Evolutionary conservation across 2,113 vertebrate genomes (phyloP), one percentile per base, ranked within the genome.

Genomic region (Leucopsar rothschildi): DNA sequence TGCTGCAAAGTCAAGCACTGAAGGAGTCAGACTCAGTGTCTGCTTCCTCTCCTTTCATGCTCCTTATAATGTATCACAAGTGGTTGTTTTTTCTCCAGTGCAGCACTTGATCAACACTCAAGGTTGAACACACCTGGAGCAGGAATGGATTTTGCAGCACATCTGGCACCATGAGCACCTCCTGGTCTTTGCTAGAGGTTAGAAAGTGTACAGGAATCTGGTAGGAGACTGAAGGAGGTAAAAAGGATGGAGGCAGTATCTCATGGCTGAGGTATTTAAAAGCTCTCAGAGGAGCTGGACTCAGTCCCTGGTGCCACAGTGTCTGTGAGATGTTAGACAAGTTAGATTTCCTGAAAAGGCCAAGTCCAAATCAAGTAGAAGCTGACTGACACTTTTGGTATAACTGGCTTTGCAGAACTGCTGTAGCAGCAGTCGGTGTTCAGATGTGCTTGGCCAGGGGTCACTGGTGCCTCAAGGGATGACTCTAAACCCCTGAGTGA

Each of bases 81-180:
- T 25, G 29, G 14, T 15, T 80, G 53, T 4, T 28, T 80, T 86
- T 88, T 61, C 53, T 92, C 21, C 28, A 22, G 29, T 42, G 9
- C 21, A 76, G 50, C 29, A 18, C 31, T 66, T 42, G 33, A 27
- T 65, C 80, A 47, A 0, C 2, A 4, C 68, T 33, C 28, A 27
- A 15, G 31, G 28, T 23, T 77, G 59, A 78, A 57, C 31, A 60
- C 37, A 3, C 33, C 14, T 22, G 53, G 31, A 25, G 15, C 25
- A 63, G 76, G 66, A 82, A 50, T 1, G 18, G 70, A 15, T 35
- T 0, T 0, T 20, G 75, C 69, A 56, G 31, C 4, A 0, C 0
- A 0, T 11, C 52, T 44, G 69, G 52, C 60, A 45, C 25, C 3
- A 0, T 3, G 39, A 86, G 42, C 29, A 3, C 22, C 4, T 6